A percentile compares a stretch with the other conserved stretches of the same genome.
These are phyloP conservation scores for Loris lydekkerianus DNA, from an alignment of 2,797 vertebrate species.

Conservation along the genomic window DNA sequence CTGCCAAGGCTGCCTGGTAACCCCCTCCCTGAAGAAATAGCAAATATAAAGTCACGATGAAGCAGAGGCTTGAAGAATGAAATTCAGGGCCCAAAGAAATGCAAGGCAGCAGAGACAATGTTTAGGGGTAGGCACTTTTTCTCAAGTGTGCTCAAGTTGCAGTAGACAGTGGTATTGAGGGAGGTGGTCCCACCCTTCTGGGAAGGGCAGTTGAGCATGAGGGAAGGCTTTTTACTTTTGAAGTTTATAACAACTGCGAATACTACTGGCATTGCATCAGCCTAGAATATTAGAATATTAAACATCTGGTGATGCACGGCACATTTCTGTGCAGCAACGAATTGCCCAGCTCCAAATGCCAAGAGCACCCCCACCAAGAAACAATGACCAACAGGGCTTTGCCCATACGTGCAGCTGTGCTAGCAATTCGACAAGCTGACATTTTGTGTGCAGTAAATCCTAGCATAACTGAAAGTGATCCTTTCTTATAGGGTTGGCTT, in stretches of 20 bases:
- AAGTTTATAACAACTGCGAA: not conserved
- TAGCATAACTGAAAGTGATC: not conserved
- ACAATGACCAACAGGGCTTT: not conserved
- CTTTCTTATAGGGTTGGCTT: not conserved
- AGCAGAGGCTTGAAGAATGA: not conserved
- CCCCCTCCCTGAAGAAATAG: not conserved
- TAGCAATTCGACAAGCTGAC: not conserved
- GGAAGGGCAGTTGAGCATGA: fast-evolving
- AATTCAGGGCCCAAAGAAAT: not conserved
- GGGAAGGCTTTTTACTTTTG: not conserved
- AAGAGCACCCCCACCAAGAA: constrained; percentile 3
- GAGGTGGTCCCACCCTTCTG: not conserved
- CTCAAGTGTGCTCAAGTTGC: not conserved
- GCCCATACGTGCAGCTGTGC: not conserved
- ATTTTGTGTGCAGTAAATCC: constrained; percentile 2
- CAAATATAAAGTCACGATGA: not conserved
- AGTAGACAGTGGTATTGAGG: not conserved
- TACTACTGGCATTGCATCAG: not conserved
- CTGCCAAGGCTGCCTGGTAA: not conserved
- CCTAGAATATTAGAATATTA: not conserved
- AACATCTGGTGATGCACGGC: not conserved
- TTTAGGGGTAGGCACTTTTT: not conserved
- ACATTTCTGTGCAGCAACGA: constrained; percentile 43
- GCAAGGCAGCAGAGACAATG: not conserved
- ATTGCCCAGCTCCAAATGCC: constrained; percentile 10